Evolutionary conservation across 2,888 invertebrate species (phyloP), one percentile per base, ranked within the genome.

Genomic region (Cepaea hortensis): DNA sequence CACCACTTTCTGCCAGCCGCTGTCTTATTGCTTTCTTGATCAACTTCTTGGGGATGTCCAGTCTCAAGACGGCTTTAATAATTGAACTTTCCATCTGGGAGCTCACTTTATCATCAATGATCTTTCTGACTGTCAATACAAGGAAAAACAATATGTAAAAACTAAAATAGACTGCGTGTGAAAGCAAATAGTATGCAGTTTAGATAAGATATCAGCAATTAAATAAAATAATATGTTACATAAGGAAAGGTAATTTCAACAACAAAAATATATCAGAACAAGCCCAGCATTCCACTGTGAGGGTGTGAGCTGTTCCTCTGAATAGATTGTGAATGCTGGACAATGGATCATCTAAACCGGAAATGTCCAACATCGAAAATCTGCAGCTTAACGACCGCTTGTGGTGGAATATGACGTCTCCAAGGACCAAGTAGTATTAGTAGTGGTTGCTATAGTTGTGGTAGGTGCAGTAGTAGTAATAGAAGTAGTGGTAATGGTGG

Each of bases 31-130:
- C 93, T 76, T 88, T 89, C 88, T 91, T 90, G 55, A 94, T 91
- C 35, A 91, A 68, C 48, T 91, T 87, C 77, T 90, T 86, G n/a
- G 91, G 90, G 20, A 93, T 88, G 13, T 91, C 93, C 90, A 92
- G 91, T 76, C 90, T 90, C 65, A 93, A 87, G 6, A 93, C 92
- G 77, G 90, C 89, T 80, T 90, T 90, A 0, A 93, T 92, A 73
- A 92, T 87, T 6, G 91, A 90, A 1, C 91, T 90, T 85, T 92
- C 92, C 93, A 93, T 90, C 20, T 92, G 88, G 1, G 93, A 91
- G 72, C 88, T 87, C 4, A 92, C 89, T 83, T 91, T 91, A 11
- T 92, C 88, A 13, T 81, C 87, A 23, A 88, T 88, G 61, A 88
- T 72, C 11, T 77, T n/a, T n/a, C 76, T 65, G 5, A 5, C 81